A percentile compares a stretch with the other conserved stretches of the same genome.
Conservation (phyloP, 2,113 vertebrate genomes). For the Falco punctatus region DNA sequence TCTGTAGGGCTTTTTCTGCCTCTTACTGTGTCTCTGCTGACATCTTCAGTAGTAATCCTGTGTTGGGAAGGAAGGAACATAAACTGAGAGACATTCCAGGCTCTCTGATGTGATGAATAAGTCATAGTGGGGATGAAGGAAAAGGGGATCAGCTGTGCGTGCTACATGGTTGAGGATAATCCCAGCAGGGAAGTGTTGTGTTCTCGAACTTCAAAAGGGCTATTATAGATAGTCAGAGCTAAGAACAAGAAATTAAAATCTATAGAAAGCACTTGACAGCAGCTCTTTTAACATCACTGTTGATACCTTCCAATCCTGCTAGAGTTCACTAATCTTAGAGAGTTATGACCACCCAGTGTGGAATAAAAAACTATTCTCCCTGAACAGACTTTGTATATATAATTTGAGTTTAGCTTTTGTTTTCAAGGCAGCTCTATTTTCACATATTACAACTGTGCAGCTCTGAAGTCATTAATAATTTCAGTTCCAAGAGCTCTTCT, state of each 20-base stretch:
- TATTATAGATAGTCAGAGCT: not conserved
- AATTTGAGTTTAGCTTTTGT: not conserved
- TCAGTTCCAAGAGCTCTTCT: not conserved
- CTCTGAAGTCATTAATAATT: not conserved
- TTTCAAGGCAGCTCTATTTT: not conserved
- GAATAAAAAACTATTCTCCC: not conserved
- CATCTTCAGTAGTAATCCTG: not conserved
- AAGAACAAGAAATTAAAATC: conserved; percentile 41
- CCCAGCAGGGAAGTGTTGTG: not conserved
- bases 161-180: not conserved
- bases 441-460: not conserved
- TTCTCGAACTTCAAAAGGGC: not conserved
- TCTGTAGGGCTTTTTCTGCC: not conserved
- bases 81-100: not conserved
- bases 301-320: not conserved
- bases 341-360: not conserved
- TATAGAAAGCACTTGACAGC: not conserved
- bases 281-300: not conserved
- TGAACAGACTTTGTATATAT: not conserved
- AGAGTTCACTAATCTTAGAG: not conserved
- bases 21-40: not conserved
- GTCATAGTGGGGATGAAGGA: not conserved
- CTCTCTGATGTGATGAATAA: not conserved
- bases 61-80: not conserved
- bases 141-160: not conserved